Percentiles rank a stretch among this genome's conserved stretches.
Evolutionary conservation across 2,113 vertebrate species (phyloP).

Genomic region (Saguinus imperator): DNA sequence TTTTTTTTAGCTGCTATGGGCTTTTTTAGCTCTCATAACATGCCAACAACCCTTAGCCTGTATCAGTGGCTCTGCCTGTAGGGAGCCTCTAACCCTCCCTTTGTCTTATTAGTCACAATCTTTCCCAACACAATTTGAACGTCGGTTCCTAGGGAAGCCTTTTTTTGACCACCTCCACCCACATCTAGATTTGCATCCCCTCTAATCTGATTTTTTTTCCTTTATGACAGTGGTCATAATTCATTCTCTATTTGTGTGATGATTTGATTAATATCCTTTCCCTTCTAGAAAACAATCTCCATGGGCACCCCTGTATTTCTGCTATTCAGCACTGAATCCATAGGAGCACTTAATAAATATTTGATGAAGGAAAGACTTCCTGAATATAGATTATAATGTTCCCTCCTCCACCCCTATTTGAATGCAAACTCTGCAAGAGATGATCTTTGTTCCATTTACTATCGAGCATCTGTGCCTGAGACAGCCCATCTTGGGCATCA

Average conservation of each 20-base stretch:
- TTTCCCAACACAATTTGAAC: not conserved
- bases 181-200: not conserved
- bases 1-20: not conserved
- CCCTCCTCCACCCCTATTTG: not conserved
- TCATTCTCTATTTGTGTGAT: not conserved
- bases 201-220: not conserved
- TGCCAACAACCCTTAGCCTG: not conserved
- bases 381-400: not conserved
- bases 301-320: not conserved
- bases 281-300: not conserved
- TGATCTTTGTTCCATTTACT: not conserved
- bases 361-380: not conserved
- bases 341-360: not conserved
- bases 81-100: not conserved
- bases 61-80: not conserved
- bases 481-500: not conserved
- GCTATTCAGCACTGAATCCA: not conserved
- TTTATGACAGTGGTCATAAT: not conserved
- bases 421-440: rapidly evolving
- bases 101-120: not conserved
- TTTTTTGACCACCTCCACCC: not conserved
- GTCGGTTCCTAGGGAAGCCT: not conserved
- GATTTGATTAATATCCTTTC: not conserved
- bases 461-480: not conserved
- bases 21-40: not conserved